Conservation (phyloP, 2,797 vertebrate species). For the Oophaga sylvatica region DNA sequence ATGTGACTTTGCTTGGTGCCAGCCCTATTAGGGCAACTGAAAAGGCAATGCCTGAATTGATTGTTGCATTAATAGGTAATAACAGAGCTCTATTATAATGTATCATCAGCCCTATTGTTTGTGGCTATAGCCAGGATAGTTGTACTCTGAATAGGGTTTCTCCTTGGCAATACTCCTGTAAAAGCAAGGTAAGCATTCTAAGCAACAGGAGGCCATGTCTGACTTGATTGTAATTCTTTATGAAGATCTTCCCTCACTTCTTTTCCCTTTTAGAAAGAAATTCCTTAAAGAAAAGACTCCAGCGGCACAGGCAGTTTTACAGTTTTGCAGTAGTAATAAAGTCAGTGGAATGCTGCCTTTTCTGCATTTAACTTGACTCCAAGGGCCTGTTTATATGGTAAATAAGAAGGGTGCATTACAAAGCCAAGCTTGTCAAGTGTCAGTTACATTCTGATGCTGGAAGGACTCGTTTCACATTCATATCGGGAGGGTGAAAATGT, state of each 20-base stretch:
- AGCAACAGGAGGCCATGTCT: slow-evolving; percentile 47
- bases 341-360: slow-evolving; percentile 27
- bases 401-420: slow-evolving; percentile 56
- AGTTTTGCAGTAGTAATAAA: slow-evolving; percentile 57
- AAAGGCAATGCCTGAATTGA: slow-evolving; percentile 43
- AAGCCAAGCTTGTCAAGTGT: slow-evolving; percentile 53
- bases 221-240: slow-evolving; percentile 52
- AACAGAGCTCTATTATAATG: slow-evolving; percentile 54
- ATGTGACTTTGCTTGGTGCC: slow-evolving; percentile 32
- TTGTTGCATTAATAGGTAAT: slow-evolving; percentile 54
- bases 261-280: slow-evolving; percentile 20
- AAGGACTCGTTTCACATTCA: slow-evolving; percentile 53
- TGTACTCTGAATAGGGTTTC: slow-evolving; percentile 54
- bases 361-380: slow-evolving; percentile 37
- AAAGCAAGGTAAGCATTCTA: slow-evolving; percentile 43
- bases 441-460: slow-evolving; percentile 45
- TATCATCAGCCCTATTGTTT: slow-evolving; percentile 59
- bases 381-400: slow-evolving; percentile 56
- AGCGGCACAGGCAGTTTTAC: slow-evolving; percentile 44
- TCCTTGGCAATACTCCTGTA: slow-evolving; percentile 45
- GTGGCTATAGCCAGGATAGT: slow-evolving; percentile 44
- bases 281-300: slow-evolving; percentile 41
- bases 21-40: slow-evolving; percentile 37
- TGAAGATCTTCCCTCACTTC: slow-evolving; percentile 19
- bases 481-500: slow-evolving; percentile 24